These are phyloP conservation scores for Sardina pilchardus DNA, from an alignment of 2,113 vertebrate species.

Conservation along the genomic window DNA sequence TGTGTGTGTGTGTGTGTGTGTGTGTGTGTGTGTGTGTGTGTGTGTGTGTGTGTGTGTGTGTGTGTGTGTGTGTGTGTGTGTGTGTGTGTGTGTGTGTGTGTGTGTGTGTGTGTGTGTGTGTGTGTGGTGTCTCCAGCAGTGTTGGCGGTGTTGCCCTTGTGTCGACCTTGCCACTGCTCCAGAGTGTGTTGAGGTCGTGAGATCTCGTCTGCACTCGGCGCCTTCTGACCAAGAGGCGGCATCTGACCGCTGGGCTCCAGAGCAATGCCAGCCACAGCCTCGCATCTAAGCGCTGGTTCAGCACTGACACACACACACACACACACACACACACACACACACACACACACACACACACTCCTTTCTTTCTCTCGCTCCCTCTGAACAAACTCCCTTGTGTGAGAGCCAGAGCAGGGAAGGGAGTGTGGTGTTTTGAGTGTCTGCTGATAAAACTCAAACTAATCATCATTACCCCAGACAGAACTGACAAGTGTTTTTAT, in stretches of 20 bases:
- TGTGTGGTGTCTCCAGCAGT: not conserved
- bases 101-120: conserved; percentile 5
- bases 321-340: too few relatives aligned
- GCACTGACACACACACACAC: not conserved
- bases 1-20: conserved; percentile 12
- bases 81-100: not conserved
- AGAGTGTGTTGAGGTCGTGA: not conserved
- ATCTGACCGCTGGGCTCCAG: not conserved
- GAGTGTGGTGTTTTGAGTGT: not conserved
- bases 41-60: not conserved
- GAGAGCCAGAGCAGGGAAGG: not conserved
- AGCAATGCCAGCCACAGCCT: too few relatives aligned
- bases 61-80: conserved; percentile 28
- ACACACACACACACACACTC: not conserved
- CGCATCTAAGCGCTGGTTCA: not conserved
- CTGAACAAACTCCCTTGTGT: not conserved
- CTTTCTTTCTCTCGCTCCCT: not conserved
- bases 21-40: not conserved
- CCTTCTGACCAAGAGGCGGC: not conserved
- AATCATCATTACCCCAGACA: not conserved
- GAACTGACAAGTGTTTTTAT: not conserved
- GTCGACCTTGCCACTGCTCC: not conserved
- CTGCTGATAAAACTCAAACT: not conserved
- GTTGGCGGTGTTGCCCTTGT: not conserved
- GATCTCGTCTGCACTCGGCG: not conserved